Evolutionary conservation across 2,113 vertebrate species (phyloP), one percentile per base, ranked within the genome.

Genomic region (Suricata suricatta): DNA sequence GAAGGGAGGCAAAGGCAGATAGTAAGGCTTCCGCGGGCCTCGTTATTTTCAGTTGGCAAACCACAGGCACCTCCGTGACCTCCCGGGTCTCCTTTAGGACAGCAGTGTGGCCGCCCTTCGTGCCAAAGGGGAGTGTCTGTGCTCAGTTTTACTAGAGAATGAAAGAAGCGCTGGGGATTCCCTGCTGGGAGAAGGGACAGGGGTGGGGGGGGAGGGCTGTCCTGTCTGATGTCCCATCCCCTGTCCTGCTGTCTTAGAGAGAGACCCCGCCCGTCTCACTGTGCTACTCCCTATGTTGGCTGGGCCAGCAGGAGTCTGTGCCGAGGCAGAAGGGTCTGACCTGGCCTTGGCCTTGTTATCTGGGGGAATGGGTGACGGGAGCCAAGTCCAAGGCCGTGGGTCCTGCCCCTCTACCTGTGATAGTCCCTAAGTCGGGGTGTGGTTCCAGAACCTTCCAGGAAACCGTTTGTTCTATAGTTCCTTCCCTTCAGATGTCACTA

Each of bases 21-120:
- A 13, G 8, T 12, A 21, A 23, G 63, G 29, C 69, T 8, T 23
- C 16, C 11, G 14, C 15, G 10, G 33, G 1, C 0, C 3, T 64
- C 10, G 0, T 10, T 4, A 0, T 12, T 13, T n/a, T 23, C 6
- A 13, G 38, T 2, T 29, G 74, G 44, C 11, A 12, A 47, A 9
- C 19, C 7, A 0, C 7, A 1, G 8, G 27, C 17, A 1, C 7
- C 3, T 69, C 68, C 27, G 0, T 33, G 2, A 41, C 17, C 44
- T 3, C 31, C 6, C 0, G 25, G 2, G 9, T 17, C 79, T 38
- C 71, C 44, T 9, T 17, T 6, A 15, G 57, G 38, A n/a, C 29
- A 5, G 1, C 44, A 0, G 29, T 23, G 31, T 4, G 13, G 44
- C 14, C 2, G 57, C 6, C 15, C 21, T 15, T 29, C 2, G 0